Evolutionary conservation across 2,888 invertebrate genomes (phyloP).

Genomic region (Heliconius erato): DNA sequence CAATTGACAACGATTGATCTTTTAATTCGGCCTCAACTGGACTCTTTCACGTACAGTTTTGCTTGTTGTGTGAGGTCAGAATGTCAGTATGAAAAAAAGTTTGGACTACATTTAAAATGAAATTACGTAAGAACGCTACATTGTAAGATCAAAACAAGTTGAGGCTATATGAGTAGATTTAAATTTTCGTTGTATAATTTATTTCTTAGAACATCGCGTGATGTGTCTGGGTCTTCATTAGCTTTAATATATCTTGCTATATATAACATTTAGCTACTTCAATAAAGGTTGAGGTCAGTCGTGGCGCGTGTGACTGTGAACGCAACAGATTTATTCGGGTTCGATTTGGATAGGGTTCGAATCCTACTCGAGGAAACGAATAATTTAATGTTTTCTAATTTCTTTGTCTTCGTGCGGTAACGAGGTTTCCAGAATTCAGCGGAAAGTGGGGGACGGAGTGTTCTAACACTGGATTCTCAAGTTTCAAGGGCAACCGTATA

Average conservation of each 20-base stretch:
- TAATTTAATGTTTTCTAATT: no score
- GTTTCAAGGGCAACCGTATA: no score
- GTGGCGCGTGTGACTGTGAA: no score
- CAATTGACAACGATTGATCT: slow-evolving; percentile 50
- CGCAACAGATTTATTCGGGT: no score
- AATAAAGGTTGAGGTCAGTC: no score
- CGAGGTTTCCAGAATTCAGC: no score
- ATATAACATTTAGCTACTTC: background rate
- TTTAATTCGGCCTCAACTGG: slow-evolving; percentile 49
- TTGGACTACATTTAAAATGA: slow-evolving; percentile 1
- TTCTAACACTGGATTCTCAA: no score
- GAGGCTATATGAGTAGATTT: background rate
- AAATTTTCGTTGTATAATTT: background rate
- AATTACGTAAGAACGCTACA: slow-evolving; percentile 12
- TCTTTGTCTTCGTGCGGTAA: no score
- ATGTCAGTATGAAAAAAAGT: slow-evolving; percentile 25
- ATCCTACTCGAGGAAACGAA: no score
- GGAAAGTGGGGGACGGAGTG: no score
- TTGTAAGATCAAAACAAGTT: slow-evolving; percentile 3
- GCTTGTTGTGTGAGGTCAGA: slow-evolving; percentile 38
- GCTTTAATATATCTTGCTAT: background rate
- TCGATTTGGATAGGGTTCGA: no score
- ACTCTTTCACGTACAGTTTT: slow-evolving; percentile 35
- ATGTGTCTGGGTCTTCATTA: background rate
- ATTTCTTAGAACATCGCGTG: slow-evolving; percentile 13